phyloP scores from a whole-genome alignment of 2,797 vertebrate species.

The Acestrorhynchus altus region DNA sequence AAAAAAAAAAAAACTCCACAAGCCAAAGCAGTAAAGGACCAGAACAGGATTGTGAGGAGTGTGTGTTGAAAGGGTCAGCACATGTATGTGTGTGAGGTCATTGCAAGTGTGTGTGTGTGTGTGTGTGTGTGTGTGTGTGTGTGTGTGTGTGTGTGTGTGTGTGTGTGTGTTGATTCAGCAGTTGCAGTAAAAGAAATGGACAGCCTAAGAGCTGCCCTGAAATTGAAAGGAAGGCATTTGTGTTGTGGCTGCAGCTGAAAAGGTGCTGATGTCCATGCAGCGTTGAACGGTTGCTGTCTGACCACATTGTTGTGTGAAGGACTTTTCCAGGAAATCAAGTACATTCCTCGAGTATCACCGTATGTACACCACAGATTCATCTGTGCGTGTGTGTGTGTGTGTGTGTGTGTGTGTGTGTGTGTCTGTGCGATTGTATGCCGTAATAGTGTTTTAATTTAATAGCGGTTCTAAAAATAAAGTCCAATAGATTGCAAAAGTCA shows the following conservation, averaged over 20 bases:
- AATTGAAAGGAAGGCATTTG: background rate
- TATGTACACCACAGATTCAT: background rate
- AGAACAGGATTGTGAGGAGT: conserved; percentile 1
- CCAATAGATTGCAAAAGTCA: no score
- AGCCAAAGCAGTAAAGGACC: background rate
- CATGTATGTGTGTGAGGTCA: no score
- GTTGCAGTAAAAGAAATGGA: background rate
- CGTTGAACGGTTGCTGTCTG: background rate
- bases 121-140: conserved; percentile 2
- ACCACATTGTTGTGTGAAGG: background rate
- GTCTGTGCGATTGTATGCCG: no score
- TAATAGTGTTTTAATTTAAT: no score
- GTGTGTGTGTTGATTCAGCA: background rate
- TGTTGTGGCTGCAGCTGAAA: background rate
- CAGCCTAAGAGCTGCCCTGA: background rate
- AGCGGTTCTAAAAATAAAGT: no score
- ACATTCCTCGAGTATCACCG: background rate
- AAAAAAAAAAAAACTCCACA: conserved; percentile 9
- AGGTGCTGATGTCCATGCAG: conserved; percentile 14
- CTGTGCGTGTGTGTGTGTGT: background rate
- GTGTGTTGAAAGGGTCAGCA: background rate
- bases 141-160: conserved; percentile 27
- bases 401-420: background rate
- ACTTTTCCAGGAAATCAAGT: background rate
- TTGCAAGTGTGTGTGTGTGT: conserved; percentile 24